Evolutionary conservation across 2,888 invertebrate species (phyloP), one percentile per base, ranked within the genome.

Genomic region (Coronaproctus castanopsis): DNA sequence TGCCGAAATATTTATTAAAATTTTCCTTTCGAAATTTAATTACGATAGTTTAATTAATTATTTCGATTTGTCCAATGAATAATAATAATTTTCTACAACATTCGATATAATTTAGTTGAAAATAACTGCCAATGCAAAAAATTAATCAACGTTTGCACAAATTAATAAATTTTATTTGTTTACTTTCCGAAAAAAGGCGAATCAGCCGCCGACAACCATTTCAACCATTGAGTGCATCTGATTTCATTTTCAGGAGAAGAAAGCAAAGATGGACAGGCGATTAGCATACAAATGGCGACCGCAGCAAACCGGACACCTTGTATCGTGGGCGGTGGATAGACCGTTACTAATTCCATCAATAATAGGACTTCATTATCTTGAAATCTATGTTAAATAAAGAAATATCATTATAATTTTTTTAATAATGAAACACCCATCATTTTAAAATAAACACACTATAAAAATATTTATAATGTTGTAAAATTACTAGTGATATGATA

Each of bases 261-360:
- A 67, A 85, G 83, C 21, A 96, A 73, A 2, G 89, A 87, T 1
- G 95, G 92, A 70, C 92, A 93, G 0, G 93, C 91, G 53, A 96
- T 85, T 1, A 96, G 78, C 86, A 93, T 91, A 69, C 93, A 93
- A 1, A 96, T 78, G 21, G 90, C 90, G 49, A 95, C 77, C 0
- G 92, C 90, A 0, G 93, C 90, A 71, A 95, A 93, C 69, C 92
- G 76, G 5, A 91, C 89, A 10, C 95, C 95, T 24, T 91, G 87
- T 22, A 87, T 84, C n/a, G 87, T 87, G 1, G 89, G 85, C 21
- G 85, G 85, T 1, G 90, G 91, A 68, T 87, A 87, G 24, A 87
- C 86, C 0, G 92, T 92, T 20, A 93, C 78, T 53, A 96, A 74
- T 67, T 87, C 82, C 18, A 95, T 80, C 24, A 96, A 77, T 55